Percentiles rank a stretch among this genome's conserved stretches.
Evolutionary conservation across 2,797 vertebrate species (phyloP).

Genomic region (Lerista edwardsae): DNA sequence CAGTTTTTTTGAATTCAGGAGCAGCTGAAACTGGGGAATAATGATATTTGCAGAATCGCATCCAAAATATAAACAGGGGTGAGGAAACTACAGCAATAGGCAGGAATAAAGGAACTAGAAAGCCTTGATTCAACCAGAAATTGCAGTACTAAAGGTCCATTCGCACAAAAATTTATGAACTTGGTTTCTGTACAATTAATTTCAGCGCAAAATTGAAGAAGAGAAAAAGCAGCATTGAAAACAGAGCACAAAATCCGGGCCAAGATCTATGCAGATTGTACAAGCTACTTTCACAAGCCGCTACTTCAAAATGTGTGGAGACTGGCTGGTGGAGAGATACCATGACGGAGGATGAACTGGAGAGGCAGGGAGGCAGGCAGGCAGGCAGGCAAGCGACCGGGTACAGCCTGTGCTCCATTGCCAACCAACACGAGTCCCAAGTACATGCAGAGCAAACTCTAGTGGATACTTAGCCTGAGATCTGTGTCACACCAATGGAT

Average conservation of each 20-base stretch:
- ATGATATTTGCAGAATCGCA: background rate
- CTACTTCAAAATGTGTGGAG: background rate
- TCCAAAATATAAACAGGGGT: background rate
- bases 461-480: background rate
- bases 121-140: background rate
- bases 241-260: too few relatives aligned
- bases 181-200: background rate
- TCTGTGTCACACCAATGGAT: constrained; percentile 15
- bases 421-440: background rate
- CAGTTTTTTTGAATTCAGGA: background rate
- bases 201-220: background rate
- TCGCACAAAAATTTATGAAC: too few relatives aligned
- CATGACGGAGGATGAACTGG: background rate
- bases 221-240: background rate
- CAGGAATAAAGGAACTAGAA: background rate
- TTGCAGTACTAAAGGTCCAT: background rate
- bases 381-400: background rate
- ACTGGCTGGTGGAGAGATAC: background rate
- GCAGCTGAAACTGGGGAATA: background rate
- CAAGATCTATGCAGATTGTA: background rate
- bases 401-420: background rate
- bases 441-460: background rate
- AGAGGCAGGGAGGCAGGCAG: too few relatives aligned
- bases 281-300: background rate
- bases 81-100: background rate